Conservation (phyloP, 2,797 vertebrate genomes). For the Echiichthys vipera region DNA sequence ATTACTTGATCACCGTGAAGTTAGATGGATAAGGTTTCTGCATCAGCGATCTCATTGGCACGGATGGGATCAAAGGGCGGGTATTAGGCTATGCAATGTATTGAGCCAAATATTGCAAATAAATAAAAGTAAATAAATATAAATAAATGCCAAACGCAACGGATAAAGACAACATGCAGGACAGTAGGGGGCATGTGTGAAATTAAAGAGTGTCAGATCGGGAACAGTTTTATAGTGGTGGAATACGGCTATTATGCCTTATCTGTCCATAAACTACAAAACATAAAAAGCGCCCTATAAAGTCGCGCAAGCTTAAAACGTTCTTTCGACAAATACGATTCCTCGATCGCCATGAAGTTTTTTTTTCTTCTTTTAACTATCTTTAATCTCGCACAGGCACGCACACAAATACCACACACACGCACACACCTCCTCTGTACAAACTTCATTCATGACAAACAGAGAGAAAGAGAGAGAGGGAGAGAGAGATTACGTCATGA, state of each 20-base stretch:
- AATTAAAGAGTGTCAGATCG: background rate
- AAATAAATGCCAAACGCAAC: too few relatives aligned
- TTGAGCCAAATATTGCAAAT: background rate
- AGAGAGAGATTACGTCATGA: constrained; percentile 70
- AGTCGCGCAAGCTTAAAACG: background rate
- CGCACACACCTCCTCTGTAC: constrained; percentile 28
- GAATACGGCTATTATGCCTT: background rate
- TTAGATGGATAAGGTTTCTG: background rate
- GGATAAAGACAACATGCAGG: background rate
- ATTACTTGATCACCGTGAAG: background rate
- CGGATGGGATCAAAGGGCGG: too few relatives aligned
- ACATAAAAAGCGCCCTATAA: constrained; percentile 1
- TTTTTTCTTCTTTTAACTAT: too few relatives aligned
- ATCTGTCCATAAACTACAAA: constrained; percentile 17
- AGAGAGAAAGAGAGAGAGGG: constrained; percentile 15
- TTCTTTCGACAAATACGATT: background rate
- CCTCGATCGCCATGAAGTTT: background rate
- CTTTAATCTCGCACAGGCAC: constrained; percentile 4
- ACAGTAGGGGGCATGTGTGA: background rate
- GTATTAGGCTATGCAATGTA: too few relatives aligned
- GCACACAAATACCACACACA: constrained; percentile 3
- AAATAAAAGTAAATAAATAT: background rate
- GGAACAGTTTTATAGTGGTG: background rate
- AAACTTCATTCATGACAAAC: constrained; percentile 73
- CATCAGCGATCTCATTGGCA: background rate